Evolutionary conservation across 2,797 vertebrate genomes (phyloP), one percentile per base, ranked within the genome.

Genomic region (Sebastes umbrosus): DNA sequence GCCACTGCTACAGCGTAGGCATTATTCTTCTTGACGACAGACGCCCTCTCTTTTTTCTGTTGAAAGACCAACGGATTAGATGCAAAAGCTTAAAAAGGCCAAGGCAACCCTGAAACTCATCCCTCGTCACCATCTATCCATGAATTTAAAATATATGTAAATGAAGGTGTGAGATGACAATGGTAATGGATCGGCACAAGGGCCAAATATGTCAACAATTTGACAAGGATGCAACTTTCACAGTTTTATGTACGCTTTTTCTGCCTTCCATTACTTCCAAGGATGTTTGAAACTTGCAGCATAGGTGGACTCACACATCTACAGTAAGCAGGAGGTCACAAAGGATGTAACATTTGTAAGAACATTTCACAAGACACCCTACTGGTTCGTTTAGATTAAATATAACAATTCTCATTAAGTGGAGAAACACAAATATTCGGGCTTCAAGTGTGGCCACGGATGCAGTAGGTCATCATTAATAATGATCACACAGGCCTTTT

Each of bases 1-100:
- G 98, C 98, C 84, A 99, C 98, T 1, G 98, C 98, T 54, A 99
- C 98, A 1, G 98, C 98, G 27, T 99, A 99, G 46, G 98, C 98
- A 55, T 99, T 99, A 87, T 99, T 99, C 95, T 99, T 99, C 96
- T 99, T 99, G 88, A 97, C 95, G 65, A 98, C 94, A 20, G 98
- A 99, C 0, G 97, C 95, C 88, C 97, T 97, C 87, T 99, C 98
- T 94, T 99, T 99, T 96, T 98, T 99, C 98, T 99, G 95, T 92
- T 73, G 69, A 87, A 25, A 88, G 34, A 90, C 18, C 10, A 66
- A 84, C 57, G 8, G 9, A 64, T 82, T 31, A 81, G 29, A 76
- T 82, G 25, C 8, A 36, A 65, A 29, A 8, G 12, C 18, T 69
- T 22, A 9, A 20, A 46, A 54, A 55, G 36, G 27, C 5, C 36